These are phyloP conservation scores for Drosophila anceps DNA, from an alignment of 2,888 invertebrate species.

Conservation along the genomic window DNA sequence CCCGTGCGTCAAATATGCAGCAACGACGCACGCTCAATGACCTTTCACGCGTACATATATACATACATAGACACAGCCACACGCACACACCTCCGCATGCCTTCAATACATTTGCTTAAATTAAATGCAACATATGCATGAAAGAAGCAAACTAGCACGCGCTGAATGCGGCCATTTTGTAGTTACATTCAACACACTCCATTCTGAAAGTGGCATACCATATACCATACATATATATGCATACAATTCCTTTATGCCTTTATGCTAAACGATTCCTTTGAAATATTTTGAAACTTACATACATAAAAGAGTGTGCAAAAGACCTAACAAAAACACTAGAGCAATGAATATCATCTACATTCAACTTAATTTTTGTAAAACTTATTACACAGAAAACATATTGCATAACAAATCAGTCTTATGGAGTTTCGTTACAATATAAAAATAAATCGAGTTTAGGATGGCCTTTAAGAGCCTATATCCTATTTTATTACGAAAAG, in stretches of 20 bases:
- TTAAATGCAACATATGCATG: slow-evolving; percentile 44
- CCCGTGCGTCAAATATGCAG: slow-evolving; percentile 59
- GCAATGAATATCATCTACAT: slow-evolving; percentile 4
- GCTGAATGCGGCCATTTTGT: slow-evolving; percentile 12
- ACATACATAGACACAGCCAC: not conserved
- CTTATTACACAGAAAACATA: not conserved
- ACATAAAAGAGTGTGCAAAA: not conserved
- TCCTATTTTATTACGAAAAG: too few species aligned
- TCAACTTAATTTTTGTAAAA: not conserved
- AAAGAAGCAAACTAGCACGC: slow-evolving; percentile 2
- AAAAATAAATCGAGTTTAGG: not conserved
- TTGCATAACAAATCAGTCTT: not conserved
- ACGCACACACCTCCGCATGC: slow-evolving; percentile 1
- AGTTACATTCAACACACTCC: slow-evolving; percentile 5
- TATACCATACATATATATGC: not conserved
- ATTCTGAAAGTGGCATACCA: not conserved
- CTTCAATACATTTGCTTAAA: slow-evolving; percentile 46
- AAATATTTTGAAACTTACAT: not conserved
- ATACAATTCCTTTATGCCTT: not conserved
- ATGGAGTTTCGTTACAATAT: not conserved
- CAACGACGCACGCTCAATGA: slow-evolving; percentile 52
- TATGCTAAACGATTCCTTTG: slow-evolving; percentile 14
- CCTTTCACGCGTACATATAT: slow-evolving; percentile 51
- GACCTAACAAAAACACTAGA: not conserved
- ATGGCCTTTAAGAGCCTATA: too few species aligned